A percentile compares a stretch with the other conserved stretches of the same genome.
Evolutionary conservation across 2,113 vertebrate genomes (phyloP).

Genomic region (Riparia riparia): DNA sequence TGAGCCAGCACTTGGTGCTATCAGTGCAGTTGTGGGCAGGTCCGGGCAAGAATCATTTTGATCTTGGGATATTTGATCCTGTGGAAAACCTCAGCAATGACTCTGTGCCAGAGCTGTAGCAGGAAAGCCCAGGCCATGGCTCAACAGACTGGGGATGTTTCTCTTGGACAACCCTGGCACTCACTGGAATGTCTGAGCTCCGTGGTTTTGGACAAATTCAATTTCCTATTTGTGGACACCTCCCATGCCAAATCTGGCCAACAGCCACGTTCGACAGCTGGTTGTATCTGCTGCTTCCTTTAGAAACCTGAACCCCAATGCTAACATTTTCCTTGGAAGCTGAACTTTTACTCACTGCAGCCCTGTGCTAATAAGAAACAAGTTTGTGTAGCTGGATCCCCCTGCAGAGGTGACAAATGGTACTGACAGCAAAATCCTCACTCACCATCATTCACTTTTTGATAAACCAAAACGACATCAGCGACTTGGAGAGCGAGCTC

Average conservation of each 20-base stretch:
- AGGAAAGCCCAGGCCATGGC: background rate
- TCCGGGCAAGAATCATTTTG: background rate
- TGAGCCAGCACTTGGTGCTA: background rate
- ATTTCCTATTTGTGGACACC: background rate
- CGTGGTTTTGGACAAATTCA: background rate
- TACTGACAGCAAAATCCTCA: background rate
- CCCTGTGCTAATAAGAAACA: background rate
- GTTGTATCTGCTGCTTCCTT: background rate
- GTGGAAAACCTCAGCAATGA: background rate
- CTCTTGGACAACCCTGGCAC: background rate
- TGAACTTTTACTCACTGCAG: background rate
- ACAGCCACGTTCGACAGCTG: background rate
- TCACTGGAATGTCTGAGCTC: background rate
- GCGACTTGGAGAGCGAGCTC: conserved; percentile 94
- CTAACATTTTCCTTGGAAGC: background rate
- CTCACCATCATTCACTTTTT: conserved; percentile 87
- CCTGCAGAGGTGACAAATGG: background rate
- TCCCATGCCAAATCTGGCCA: background rate
- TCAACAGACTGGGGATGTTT: accelerated
- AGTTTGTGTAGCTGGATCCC: background rate
- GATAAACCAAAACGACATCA: conserved; percentile 93
- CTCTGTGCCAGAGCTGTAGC: background rate
- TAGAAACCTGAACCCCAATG: background rate
- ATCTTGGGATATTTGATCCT: background rate
- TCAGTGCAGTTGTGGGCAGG: accelerated